Evolutionary conservation across 2,888 invertebrate genomes (phyloP), one percentile per base, ranked within the genome.

Genomic region (Uropetala carovei): DNA sequence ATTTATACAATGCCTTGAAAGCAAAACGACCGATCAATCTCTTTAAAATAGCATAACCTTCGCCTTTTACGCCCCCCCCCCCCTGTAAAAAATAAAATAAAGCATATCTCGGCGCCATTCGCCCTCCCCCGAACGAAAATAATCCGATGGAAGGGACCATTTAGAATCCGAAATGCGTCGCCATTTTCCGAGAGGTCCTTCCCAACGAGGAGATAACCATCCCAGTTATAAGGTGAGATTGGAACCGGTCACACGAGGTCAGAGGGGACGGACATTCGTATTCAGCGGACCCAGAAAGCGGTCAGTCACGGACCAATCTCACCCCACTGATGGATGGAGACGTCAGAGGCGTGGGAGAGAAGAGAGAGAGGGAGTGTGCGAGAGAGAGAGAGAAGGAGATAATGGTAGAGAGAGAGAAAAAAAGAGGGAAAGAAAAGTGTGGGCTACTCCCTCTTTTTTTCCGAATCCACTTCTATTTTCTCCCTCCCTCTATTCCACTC

Each of bases 211-310:
- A 75, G 75, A 22, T 75, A 64, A n/a, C 16, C 64, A 16, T 22
- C n/a, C n/a, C n/a, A 18, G 64, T 64, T 64, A 64, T n/a, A 64
- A 68, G 68, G 68, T 68, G n/a, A 68, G 68, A 68, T 68, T 68
- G 68, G 43, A 43, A 5, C 43, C 43, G 43, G 43, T 43, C 43
- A 43, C 43, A 43, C 43, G 43, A 43, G 43, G 43, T 1, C 43
- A 43, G 43, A 43, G 43, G 43, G 43, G 43, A 43, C 43, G 43
- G 43, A 43, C 43, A 43, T 43, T 43, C 43, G 43, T 43, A 43
- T 43, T 43, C 43, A 43, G 43, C 43, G 43, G 68, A 68, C 68
- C 18, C 9, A 18, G n/a, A 27, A 27, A 27, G 27, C 16, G 75
- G 75, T 75, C 75, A 75, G 22, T 75, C 64, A 64, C 64, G 64